Percentiles rank a stretch among this genome's conserved stretches.
Conservation (phyloP, 53 echinoderm and acorn worm species). For the Henricia sp. region DNA sequence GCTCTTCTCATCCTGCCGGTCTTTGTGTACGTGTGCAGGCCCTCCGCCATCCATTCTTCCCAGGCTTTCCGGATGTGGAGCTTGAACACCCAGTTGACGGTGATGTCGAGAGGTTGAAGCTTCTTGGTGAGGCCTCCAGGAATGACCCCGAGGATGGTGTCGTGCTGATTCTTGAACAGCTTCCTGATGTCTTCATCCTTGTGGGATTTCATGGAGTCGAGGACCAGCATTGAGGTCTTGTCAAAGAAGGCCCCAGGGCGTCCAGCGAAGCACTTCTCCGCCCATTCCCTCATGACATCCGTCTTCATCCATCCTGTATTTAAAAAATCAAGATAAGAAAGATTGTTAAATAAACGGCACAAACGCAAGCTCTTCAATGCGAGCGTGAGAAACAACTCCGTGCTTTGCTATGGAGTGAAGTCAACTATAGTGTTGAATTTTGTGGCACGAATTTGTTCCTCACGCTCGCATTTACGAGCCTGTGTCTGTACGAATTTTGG, state of each 20-base stretch:
- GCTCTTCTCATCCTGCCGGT: conserved; percentile 29
- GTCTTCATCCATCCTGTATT: conserved; percentile 46
- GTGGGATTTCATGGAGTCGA: conserved; percentile 41
- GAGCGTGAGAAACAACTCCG: too few relatives aligned
- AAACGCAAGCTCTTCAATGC: neutral
- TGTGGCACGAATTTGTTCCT: too few relatives aligned
- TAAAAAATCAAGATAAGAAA: neutral
- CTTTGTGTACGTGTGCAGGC: conserved; percentile 12
- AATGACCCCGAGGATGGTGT: conserved; percentile 12
- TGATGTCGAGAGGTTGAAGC: conserved; percentile 48
- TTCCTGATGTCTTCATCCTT: conserved; percentile 26
- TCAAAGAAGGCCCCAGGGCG: conserved; percentile 27
- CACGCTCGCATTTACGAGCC: neutral
- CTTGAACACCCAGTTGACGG: conserved; percentile 45
- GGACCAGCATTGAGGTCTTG: conserved; percentile 41
- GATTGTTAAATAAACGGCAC: neutral
- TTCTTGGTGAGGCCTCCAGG: conserved; percentile 49
- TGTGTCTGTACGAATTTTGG: neutral
- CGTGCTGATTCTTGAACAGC: conserved; percentile 2
- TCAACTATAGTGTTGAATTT: neutral
- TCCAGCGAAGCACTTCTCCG: neutral
- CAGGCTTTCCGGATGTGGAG: conserved; percentile 23
- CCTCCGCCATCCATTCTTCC: conserved; percentile 42
- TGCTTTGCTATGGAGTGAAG: too few relatives aligned
- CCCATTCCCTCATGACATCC: conserved; percentile 30